These are phyloP conservation scores for Resseliella maxima DNA, from an alignment of 2,888 invertebrate genomes.

Conservation along the genomic window DNA sequence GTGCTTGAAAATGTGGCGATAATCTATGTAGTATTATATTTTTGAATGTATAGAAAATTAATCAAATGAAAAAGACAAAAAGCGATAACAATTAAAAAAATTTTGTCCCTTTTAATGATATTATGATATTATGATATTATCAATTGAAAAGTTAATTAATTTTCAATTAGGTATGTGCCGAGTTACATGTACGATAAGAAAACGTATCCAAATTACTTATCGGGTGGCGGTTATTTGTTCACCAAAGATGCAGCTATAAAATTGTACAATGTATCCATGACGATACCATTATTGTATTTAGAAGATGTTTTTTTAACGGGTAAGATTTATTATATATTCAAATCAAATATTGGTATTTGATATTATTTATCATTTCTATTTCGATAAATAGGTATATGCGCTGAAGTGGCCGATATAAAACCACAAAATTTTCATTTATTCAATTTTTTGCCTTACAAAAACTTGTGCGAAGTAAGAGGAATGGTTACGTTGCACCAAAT, in stretches of 20 bases:
- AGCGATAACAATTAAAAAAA: too few relatives aligned
- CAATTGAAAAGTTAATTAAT: conserved; percentile 15
- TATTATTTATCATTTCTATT: not conserved
- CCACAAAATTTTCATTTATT: conserved; percentile 77
- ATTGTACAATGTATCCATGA: conserved; percentile 75
- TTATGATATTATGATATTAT: too few relatives aligned
- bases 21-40: too few relatives aligned
- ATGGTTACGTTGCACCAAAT: conserved; percentile 72
- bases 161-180: conserved; percentile 76
- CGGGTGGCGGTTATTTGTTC: conserved; percentile 84
- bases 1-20: too few relatives aligned
- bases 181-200: conserved; percentile 79
- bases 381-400: conserved; percentile 73
- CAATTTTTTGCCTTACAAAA: conserved; percentile 66
- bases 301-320: conserved; percentile 87
- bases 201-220: conserved; percentile 82
- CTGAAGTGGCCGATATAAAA: conserved; percentile 70
- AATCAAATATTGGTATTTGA: not conserved
- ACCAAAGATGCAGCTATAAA: conserved; percentile 75
- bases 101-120: too few relatives aligned
- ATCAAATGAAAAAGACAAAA: too few relatives aligned
- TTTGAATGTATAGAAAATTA: too few relatives aligned
- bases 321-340: conserved; percentile 59
- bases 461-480: conserved; percentile 69
- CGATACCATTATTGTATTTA: conserved; percentile 78